Percentiles rank a stretch among this genome's conserved stretches.
These are phyloP conservation scores for Lordiphosa stackelbergi DNA, from an alignment of 1,140 invertebrate genomes.

Conservation along the genomic window DNA sequence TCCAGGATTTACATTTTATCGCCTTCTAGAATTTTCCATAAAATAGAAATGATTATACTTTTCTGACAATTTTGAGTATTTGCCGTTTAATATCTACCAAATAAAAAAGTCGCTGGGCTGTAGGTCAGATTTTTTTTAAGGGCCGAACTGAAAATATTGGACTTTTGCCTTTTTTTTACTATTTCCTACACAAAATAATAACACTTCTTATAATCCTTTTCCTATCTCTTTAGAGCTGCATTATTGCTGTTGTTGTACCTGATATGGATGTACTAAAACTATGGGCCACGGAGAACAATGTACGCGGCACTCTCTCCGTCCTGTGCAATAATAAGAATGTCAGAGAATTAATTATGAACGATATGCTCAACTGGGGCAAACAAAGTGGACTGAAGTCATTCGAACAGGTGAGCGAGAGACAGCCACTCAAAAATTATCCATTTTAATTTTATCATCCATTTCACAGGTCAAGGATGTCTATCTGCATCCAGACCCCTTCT, in stretches of 20 bases:
- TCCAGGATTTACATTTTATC: no score
- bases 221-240: slow-evolving; percentile 84
- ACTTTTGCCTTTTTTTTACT: no score
- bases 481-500: slow-evolving; percentile 95
- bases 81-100: no score
- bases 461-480: slow-evolving; percentile 95
- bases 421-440: no score
- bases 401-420: slow-evolving; percentile 91
- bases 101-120: no score
- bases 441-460: neutral
- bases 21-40: no score
- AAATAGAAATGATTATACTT: no score
- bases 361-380: slow-evolving; percentile 92
- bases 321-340: slow-evolving; percentile 92
- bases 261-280: slow-evolving; percentile 94
- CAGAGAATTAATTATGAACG: slow-evolving; percentile 93
- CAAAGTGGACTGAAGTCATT: slow-evolving; percentile 95
- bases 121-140: no score
- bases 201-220: no score
- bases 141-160: no score
- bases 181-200: no score
- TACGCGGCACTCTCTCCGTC: slow-evolving; percentile 91
- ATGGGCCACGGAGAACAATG: slow-evolving; percentile 91
- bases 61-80: no score
- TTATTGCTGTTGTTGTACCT: slow-evolving; percentile 96